Base-by-base conservation (phyloP, 2,113 vertebrate genomes). In the Nothobranchius kuhntae region DNA sequence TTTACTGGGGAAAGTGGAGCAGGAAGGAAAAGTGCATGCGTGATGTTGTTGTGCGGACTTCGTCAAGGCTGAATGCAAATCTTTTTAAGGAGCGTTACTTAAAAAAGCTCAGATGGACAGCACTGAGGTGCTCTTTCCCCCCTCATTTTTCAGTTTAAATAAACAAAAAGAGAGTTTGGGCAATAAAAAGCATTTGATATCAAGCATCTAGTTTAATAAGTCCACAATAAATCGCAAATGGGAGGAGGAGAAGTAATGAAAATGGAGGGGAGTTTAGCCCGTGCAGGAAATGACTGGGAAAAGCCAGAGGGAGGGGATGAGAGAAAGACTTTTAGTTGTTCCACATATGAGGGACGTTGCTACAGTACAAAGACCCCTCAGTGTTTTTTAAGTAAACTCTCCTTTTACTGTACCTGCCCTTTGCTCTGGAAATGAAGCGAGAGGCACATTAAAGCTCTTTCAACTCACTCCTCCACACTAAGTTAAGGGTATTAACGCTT, bases 261-360 rank as follows among this genome's bases (percentile, higher is more conserved):
- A 91, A 88, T 83, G 84, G 82, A 88, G 80, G 66, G 77, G 78
- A 75, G 79, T 86, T 83, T 80, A 82, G 78, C 86, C 82, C 73
- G 76, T 63, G 84, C 89, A 91, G 90, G 91, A 92, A 93, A 93
- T 92, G 85, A 88, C 89, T 88, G 86, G 66, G 81, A 88, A 78
- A 51, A 72, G 84, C 81, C 71, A 66, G 77, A 85, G 83, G 85
- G 85, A 75, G 83, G 75, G 76, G 77, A 75, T 64, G 79, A 69
- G 68, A 81, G 80, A 79, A 69, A 77, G 75, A 82, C 71, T 67
- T 89, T 83, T 79, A 85, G 83, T 86, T 89, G 77, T 86, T 91
- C 84, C 86, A 86, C 68, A 65, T 80, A 86, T 73, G 65, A 87
- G 77, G 61, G 75, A 81, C 77, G 84, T 71, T 69, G 86, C 73